Evolutionary conservation across 2,113 vertebrate species (phyloP).

Genomic region (Clinocottus analis): DNA sequence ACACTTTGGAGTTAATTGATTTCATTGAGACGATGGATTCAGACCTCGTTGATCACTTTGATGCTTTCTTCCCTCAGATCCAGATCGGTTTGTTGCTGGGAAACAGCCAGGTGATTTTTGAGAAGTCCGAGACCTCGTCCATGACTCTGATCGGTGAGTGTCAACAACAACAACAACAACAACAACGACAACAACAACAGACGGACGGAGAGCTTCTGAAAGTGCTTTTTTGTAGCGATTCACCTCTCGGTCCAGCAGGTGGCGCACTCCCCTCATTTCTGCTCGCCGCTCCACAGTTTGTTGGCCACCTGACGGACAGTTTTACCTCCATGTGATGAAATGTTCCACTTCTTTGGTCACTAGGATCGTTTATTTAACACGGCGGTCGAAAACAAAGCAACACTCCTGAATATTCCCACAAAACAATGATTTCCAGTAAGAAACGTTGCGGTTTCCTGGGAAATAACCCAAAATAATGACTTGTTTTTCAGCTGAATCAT

Average conservation of each 20-base stretch:
- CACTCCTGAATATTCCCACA: too few species aligned
- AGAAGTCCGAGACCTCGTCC: slow-evolving; percentile 94
- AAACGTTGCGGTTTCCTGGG: too few species aligned
- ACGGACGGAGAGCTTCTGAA: neutral
- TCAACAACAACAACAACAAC: neutral
- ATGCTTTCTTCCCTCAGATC: slow-evolving; percentile 79
- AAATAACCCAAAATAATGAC: too few species aligned
- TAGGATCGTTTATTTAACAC: neutral
- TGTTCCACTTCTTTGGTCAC: neutral
- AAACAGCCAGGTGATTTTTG: slow-evolving; percentile 97
- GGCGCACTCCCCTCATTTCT: slow-evolving; percentile 43
- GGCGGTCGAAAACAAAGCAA: too few species aligned
- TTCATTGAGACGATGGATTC: too few species aligned
- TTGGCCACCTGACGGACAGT: neutral
- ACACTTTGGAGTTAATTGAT: neutral
- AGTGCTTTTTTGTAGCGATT: neutral
- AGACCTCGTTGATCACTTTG: too few species aligned
- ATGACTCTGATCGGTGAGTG: slow-evolving; percentile 92
- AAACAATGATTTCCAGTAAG: too few species aligned
- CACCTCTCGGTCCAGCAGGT: slow-evolving; percentile 53
- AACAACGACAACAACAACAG: too few species aligned
- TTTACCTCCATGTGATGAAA: neutral
- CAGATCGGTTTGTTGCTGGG: slow-evolving; percentile 90
- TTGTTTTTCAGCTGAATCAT: too few species aligned
- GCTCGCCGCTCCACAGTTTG: neutral